Conservation (phyloP, 2,797 vertebrate genomes). For the Tangara arthus region DNA sequence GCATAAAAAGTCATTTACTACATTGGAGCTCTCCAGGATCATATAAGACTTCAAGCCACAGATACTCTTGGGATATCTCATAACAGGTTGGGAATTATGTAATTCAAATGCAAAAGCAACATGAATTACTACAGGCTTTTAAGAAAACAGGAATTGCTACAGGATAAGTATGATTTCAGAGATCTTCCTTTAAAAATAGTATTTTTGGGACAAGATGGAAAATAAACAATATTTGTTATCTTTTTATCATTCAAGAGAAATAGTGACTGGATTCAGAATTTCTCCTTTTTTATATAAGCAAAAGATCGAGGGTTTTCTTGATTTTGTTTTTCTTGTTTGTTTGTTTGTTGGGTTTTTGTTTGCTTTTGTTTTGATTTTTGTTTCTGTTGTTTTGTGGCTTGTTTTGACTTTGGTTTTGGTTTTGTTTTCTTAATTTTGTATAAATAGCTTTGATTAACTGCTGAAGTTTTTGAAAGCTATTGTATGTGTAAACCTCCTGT, state of each 20-base stretch:
- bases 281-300: not conserved
- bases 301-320: not conserved
- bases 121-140: not conserved
- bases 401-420: not conserved
- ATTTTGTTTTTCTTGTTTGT: not conserved
- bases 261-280: not conserved
- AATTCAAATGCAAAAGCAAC: not conserved
- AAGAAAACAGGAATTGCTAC: not conserved
- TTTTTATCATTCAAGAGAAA: not conserved
- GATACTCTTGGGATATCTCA: not conserved
- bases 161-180: not conserved
- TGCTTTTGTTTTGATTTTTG: not conserved
- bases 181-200: not conserved
- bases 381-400: not conserved
- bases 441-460: not conserved
- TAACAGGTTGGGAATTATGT: not conserved
- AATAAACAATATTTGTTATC: fast-evolving
- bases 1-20: not conserved
- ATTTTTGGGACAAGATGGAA: not conserved
- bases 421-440: not conserved
- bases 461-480: not conserved
- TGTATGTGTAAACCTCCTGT: not conserved
- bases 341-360: not conserved
- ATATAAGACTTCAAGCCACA: not conserved
- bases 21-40: not conserved